A percentile compares a stretch with the other conserved stretches of the same genome.
These are phyloP conservation scores for Drosophila anomalata DNA, from an alignment of 2,888 invertebrate species.

Conservation along the genomic window DNA sequence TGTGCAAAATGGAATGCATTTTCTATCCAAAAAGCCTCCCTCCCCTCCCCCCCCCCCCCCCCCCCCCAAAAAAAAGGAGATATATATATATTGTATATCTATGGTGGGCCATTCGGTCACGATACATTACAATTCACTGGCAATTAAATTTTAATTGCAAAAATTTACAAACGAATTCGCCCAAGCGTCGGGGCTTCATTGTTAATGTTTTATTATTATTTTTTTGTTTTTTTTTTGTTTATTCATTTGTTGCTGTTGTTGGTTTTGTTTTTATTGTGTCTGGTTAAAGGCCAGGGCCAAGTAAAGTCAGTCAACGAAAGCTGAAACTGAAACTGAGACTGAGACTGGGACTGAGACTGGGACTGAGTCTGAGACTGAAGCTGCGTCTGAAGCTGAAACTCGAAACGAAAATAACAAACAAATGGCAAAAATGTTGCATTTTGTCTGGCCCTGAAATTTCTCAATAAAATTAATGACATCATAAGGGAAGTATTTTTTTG, in stretches of 20 bases:
- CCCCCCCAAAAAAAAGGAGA: too few species aligned
- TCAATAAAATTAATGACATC: conserved; percentile 1
- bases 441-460: conserved; percentile 21
- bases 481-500: neutral
- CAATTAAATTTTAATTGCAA: conserved; percentile 58
- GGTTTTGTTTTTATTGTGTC: conserved; percentile 3
- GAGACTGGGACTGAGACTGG: neutral
- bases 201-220: conserved; percentile 10
- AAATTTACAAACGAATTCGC: conserved; percentile 22
- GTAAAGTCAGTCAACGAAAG: conserved; percentile 22
- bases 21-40: neutral
- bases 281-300: conserved; percentile 44
- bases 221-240: conserved; percentile 3
- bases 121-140: conserved; percentile 54
- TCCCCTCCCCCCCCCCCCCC: too few species aligned
- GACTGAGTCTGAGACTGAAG: neutral
- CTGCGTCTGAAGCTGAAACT: neutral
- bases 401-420: conserved; percentile 8
- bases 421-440: conserved; percentile 23
- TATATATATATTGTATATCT: conserved; percentile 2
- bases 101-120: conserved; percentile 21
- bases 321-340: neutral
- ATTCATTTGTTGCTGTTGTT: neutral
- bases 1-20: neutral
- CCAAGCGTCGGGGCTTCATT: conserved; percentile 8